Percentiles rank a stretch among this genome's conserved stretches.
Evolutionary conservation across 2,113 vertebrate species (phyloP).

Genomic region (Boleophthalmus pectinirostris): DNA sequence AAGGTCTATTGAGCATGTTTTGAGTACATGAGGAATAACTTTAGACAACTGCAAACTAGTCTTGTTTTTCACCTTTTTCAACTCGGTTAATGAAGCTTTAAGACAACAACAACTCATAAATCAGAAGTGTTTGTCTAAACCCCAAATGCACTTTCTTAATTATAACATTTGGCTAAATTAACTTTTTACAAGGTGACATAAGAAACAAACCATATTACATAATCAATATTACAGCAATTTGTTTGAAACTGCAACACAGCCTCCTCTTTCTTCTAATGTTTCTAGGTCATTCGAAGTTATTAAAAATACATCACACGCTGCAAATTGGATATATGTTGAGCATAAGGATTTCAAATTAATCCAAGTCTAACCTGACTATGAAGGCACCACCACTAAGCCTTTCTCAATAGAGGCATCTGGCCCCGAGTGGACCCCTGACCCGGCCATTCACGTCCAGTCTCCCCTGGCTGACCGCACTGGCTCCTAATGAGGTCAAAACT

Average conservation of each 20-base stretch:
- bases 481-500: constrained; percentile 63
- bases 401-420: constrained; percentile 23
- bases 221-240: neutral
- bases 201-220: neutral
- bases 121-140: neutral
- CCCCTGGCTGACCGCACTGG: constrained; percentile 30
- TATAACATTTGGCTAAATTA: too few species aligned
- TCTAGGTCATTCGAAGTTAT: neutral
- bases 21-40: too few species aligned
- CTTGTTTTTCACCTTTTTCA: too few species aligned
- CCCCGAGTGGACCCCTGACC: constrained; percentile 12
- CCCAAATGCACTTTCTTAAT: neutral
- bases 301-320: neutral
- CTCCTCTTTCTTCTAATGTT: neutral
- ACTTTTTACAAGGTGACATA: neutral
- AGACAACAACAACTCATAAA: too few species aligned
- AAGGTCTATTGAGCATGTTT: too few species aligned
- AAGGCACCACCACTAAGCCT: constrained; percentile 8
- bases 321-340: neutral
- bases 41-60: too few species aligned
- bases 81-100: too few species aligned
- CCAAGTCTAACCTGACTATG: neutral
- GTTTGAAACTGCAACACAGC: neutral
- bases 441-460: constrained; percentile 40
- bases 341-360: neutral